Evolutionary conservation across 2,113 vertebrate species (phyloP).

Genomic region (Sturnira hondurensis): DNA sequence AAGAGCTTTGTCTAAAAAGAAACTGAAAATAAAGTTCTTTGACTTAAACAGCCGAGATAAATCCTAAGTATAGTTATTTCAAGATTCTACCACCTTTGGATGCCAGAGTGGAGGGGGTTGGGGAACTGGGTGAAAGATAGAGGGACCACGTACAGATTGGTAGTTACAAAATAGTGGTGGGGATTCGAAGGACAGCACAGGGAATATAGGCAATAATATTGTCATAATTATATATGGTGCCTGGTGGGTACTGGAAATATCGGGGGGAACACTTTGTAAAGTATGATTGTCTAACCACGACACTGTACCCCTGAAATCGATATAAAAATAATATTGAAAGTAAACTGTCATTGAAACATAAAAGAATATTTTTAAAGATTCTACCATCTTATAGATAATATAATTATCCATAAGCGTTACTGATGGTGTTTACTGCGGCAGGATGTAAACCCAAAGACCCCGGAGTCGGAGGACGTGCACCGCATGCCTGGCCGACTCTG

Average conservation of each 20-base stretch:
- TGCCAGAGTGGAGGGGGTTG: neutral
- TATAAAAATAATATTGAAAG: neutral
- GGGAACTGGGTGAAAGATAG: neutral
- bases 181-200: neutral
- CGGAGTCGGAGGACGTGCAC: fast-evolving
- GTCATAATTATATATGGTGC: neutral
- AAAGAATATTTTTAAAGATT: neutral
- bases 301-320: neutral
- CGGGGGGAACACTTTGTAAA: neutral
- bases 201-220: neutral
- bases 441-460: neutral
- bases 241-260: neutral
- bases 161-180: neutral
- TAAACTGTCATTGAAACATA: neutral
- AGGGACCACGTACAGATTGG: neutral
- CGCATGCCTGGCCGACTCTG: neutral
- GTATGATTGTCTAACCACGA: neutral
- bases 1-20: constrained; percentile 27
- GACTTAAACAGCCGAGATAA: neutral
- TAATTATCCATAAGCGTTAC: neutral
- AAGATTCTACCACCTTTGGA: neutral
- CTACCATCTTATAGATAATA: neutral
- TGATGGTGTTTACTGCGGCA: neutral
- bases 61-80: neutral
- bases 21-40: constrained; percentile 50